Evolutionary conservation across 1,140 invertebrate species (phyloP), one percentile per base, ranked within the genome.

Genomic region (Lordiphosa stackelbergi): DNA sequence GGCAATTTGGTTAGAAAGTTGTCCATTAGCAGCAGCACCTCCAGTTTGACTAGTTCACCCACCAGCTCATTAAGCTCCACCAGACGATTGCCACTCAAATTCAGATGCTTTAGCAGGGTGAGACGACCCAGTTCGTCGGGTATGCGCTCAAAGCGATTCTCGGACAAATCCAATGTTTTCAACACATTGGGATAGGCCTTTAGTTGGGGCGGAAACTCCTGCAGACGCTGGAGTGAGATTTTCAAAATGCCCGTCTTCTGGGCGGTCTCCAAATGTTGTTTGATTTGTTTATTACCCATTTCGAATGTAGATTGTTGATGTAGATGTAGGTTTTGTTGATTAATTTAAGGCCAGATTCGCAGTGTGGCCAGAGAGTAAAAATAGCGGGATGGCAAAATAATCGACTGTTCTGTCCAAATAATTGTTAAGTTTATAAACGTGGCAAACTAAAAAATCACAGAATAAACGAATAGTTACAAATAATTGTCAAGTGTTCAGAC

Each of bases 211-310:
- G 92, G 90, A 89, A 94, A 90, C 77, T 92, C 90, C 92, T 95
- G 73, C 90, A 99, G 89, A 75, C 95, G 95, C 45, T 91, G 90
- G 68, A 94, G 91, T 1, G 94, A 94, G 41, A 98, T 88, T 85
- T 96, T 96, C 55, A 97, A 90, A n/a, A 96, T 93, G 4, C 97
- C 96, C 22, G 96, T 98, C 89, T 98, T 98, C 60, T 95, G 92
- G 2, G 97, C 96, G 28, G 93, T 97, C 84, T 97, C 95, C 79
- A 97, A 92, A 87, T 97, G 97, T 77, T 95, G 94, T 88, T 96
- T 97, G 37, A 97, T 88, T 35, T 92, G 92, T 45, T 94, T 92
- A 89, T 97, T 97, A 45, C 96, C 96, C 96, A 97, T 68, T 19
- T 24, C 22, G 22, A 24, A 24, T 19, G 16, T n/a, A n/a, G n/a